Percentiles rank a stretch among this genome's conserved stretches.
These are phyloP conservation scores for Dermatemys mawii DNA, from an alignment of 2,113 vertebrate genomes.

Conservation along the genomic window DNA sequence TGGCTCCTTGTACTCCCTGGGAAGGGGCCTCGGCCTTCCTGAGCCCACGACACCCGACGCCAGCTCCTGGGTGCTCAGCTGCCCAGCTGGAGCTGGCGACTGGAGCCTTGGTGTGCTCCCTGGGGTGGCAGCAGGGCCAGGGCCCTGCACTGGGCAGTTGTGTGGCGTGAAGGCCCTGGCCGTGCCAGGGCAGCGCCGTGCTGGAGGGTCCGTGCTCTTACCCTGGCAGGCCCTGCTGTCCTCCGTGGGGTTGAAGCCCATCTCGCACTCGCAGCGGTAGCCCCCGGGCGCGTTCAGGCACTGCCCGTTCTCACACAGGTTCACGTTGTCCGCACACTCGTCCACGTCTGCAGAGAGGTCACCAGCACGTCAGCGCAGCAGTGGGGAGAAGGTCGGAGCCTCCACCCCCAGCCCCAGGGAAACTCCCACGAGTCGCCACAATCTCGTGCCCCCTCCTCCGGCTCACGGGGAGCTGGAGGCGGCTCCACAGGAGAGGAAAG, in stretches of 20 bases:
- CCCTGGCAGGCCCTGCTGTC: slow-evolving; percentile 93
- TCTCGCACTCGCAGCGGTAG: slow-evolving; percentile 94
- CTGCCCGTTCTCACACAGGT: slow-evolving; percentile 93
- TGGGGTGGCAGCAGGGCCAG: not conserved
- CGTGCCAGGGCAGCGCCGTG: not conserved
- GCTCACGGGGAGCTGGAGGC: not conserved
- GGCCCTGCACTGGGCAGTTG: too few relatives aligned
- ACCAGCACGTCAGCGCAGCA: not conserved
- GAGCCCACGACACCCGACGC: not conserved
- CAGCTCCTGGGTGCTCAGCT: not conserved
- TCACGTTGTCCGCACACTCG: slow-evolving; percentile 89
- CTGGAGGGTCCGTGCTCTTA: slow-evolving; percentile 34
- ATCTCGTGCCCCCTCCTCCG: not conserved
- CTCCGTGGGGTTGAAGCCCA: slow-evolving; percentile 92
- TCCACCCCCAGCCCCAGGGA: not conserved
- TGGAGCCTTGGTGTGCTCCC: not conserved
- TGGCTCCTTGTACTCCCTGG: not conserved
- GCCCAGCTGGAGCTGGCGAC: not conserved
- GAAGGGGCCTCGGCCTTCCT: not conserved
- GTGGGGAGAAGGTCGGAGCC: accelerated
- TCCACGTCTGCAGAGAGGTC: slow-evolving; percentile 85
- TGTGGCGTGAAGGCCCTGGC: not conserved
- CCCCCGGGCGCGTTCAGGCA: slow-evolving; percentile 92
- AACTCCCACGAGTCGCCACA: not conserved
- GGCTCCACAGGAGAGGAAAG: not conserved